Conservation (phyloP, 1,140 invertebrate species). For the Atta cephalotes region DNA sequence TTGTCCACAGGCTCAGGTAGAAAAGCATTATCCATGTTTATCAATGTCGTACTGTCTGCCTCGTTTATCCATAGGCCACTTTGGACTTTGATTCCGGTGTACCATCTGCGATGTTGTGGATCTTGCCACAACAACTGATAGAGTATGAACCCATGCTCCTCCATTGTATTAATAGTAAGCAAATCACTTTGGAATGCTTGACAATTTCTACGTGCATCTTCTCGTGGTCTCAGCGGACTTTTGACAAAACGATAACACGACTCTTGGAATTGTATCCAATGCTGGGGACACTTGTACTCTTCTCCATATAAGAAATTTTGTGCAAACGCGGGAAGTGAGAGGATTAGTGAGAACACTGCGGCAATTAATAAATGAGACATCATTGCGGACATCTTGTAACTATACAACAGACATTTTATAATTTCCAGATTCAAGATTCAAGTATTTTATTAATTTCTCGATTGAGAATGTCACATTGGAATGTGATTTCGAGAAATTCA, state of each 20-base stretch:
- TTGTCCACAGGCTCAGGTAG: slow-evolving; percentile 88
- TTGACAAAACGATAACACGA: slow-evolving; percentile 96
- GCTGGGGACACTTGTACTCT: slow-evolving; percentile 90
- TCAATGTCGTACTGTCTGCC: slow-evolving; percentile 91
- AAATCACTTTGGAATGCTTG: slow-evolving; percentile 93
- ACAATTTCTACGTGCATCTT: slow-evolving; percentile 93
- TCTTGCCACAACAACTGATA: slow-evolving; percentile 92
- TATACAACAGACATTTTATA: slow-evolving; percentile 11
- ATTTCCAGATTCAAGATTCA: not conserved
- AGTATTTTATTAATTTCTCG: not conserved
- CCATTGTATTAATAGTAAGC: slow-evolving; percentile 91
- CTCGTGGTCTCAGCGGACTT: slow-evolving; percentile 91
- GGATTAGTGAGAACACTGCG: slow-evolving; percentile 2
- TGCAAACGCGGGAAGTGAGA: slow-evolving; percentile 22
- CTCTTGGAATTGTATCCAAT: slow-evolving; percentile 92
- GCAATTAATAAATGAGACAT: slow-evolving; percentile 9
- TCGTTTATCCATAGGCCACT: slow-evolving; percentile 94
- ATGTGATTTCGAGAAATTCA: not conserved
- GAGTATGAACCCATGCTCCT: slow-evolving; percentile 95
- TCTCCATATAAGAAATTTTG: slow-evolving; percentile 79
- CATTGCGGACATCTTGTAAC: not conserved
- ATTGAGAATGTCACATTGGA: not conserved
- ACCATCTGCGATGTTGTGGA: slow-evolving; percentile 95
- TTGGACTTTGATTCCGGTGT: slow-evolving; percentile 91
- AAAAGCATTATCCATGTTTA: slow-evolving; percentile 94